These are phyloP conservation scores for Argyra leucocephala DNA, from an alignment of 2,888 invertebrate species.

Conservation along the genomic window DNA sequence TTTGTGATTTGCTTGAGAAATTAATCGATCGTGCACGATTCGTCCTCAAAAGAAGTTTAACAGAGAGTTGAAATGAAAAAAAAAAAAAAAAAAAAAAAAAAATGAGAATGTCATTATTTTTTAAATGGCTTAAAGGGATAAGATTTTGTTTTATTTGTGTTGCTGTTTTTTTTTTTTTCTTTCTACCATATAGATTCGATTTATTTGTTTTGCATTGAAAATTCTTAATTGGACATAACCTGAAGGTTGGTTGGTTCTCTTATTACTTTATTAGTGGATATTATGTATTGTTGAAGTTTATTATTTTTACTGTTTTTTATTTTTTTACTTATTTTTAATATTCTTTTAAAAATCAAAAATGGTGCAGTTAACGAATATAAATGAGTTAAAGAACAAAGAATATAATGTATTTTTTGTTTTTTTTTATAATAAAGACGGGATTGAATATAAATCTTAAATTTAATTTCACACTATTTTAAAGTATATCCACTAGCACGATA, in stretches of 20 bases:
- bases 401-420: too few relatives aligned
- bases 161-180: background rate
- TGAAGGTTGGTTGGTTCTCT: background rate
- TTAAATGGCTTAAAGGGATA: background rate
- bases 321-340: background rate
- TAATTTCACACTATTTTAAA: too few relatives aligned
- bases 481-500: too few relatives aligned
- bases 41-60: background rate
- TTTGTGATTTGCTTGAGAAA: background rate
- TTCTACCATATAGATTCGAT: background rate
- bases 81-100: too few relatives aligned
- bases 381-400: too few relatives aligned
- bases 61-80: background rate
- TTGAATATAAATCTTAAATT: too few relatives aligned
- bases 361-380: too few relatives aligned
- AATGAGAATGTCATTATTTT: background rate
- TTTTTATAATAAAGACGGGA: too few relatives aligned
- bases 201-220: background rate
- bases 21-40: constrained; percentile 3
- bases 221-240: constrained; percentile 1
- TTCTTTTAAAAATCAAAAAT: too few relatives aligned
- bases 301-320: background rate
- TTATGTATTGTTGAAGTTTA: background rate
- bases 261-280: background rate
- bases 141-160: background rate